Conservation (phyloP, 2,113 vertebrate genomes). For the Montifringilla adamsi region DNA sequence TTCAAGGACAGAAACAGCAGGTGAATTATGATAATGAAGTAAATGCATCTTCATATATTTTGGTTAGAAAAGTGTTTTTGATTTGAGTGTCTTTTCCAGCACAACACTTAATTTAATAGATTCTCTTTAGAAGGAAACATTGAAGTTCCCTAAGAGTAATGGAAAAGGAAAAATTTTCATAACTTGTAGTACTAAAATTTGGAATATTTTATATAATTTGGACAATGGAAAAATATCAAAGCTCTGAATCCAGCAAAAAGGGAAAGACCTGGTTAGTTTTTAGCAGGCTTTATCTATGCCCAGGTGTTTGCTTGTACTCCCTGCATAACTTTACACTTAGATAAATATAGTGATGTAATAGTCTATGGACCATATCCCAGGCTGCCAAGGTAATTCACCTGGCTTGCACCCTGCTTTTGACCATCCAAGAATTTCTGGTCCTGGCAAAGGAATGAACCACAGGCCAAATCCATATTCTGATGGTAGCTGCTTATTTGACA, state of each 20-base stretch:
- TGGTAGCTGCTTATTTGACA: background rate
- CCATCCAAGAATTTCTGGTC: background rate
- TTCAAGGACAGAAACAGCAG: background rate
- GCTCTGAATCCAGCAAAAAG: background rate
- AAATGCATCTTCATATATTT: background rate
- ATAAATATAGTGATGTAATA: background rate
- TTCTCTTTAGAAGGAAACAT: background rate
- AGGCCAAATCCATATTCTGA: background rate
- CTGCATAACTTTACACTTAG: background rate
- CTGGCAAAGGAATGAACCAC: background rate
- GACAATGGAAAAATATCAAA: background rate
- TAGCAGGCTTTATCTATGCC: background rate
- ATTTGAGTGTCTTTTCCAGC: background rate
- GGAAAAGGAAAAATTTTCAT: background rate
- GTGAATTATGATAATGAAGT: background rate
- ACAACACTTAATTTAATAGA: background rate
- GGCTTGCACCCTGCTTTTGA: background rate
- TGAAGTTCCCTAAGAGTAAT: background rate
- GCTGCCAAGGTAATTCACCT: background rate
- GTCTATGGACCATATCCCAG: background rate
- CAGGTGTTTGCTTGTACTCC: background rate
- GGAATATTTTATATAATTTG: background rate
- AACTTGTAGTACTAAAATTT: background rate
- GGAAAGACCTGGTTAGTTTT: background rate
- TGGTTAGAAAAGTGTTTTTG: background rate